These are phyloP conservation scores for Conomelus anceps DNA, from an alignment of 2,888 invertebrate genomes.

Conservation along the genomic window DNA sequence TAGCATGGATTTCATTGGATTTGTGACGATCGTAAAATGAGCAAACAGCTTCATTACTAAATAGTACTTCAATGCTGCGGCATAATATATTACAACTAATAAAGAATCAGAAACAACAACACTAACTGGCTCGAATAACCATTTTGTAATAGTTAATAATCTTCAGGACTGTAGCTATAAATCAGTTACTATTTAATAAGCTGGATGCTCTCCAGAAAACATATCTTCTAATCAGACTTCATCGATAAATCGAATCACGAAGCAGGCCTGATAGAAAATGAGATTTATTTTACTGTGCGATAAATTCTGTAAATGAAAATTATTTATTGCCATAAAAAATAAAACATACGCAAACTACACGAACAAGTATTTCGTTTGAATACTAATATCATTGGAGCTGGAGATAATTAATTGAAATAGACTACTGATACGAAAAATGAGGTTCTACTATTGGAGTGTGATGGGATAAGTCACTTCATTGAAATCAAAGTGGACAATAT, in stretches of 20 bases:
- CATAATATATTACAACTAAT: not conserved
- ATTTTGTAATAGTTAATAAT: not conserved
- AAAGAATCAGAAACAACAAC: not conserved
- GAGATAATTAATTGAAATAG: too few relatives aligned
- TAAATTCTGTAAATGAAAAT: too few relatives aligned
- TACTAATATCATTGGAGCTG: too few relatives aligned
- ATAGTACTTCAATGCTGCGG: not conserved
- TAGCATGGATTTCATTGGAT: not conserved
- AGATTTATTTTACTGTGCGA: not conserved
- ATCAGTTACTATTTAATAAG: not conserved
- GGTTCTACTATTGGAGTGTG: too few relatives aligned
- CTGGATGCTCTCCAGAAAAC: not conserved
- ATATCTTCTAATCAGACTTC: not conserved
- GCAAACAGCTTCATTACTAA: not conserved
- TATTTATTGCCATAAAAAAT: too few relatives aligned
- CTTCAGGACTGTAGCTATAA: not conserved
- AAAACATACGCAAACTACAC: too few relatives aligned
- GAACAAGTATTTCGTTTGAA: too few relatives aligned
- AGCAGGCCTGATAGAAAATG: not conserved
- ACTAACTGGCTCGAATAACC: not conserved
- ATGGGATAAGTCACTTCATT: too few relatives aligned
- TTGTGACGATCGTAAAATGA: not conserved
- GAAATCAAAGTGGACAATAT: too few relatives aligned
- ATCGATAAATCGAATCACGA: not conserved
- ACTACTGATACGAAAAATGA: too few relatives aligned